Base-by-base conservation (phyloP, 2,888 invertebrate genomes). In the Drosophila cognata region DNA sequence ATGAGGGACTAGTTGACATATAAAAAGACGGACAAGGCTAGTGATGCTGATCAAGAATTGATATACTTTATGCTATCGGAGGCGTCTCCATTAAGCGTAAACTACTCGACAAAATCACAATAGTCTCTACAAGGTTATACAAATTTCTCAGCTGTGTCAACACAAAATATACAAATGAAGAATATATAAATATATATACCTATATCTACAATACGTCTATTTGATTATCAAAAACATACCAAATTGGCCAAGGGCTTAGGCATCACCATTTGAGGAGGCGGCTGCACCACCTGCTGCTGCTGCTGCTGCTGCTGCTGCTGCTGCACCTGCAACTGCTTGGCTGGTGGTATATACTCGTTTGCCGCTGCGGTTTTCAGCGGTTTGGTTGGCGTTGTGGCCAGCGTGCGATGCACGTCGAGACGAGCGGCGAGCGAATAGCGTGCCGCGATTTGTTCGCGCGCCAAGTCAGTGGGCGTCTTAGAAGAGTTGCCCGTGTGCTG, bases 341-440 rank as follows among this genome's bases (percentile, higher is more conserved):
- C 25, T 4, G 46, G 38, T 48, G 84, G 77, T 29, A 60, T 16
- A 52, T 69, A 89, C n/a, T 84, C 89, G 16, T 48, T 29, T 29
- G 59, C 38, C 25, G 64, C 55, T 13, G 31, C 21, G 21, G 77
- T 7, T 46, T 71, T 82, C 1, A 82, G 58, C 29, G 80, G 70
- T 28, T 77, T 53, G 0, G 73, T 48, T 21, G 82, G 35, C 18
- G 66, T 56, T 38, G 69, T 31, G 56, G 68, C 43, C 0, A 82
- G 28, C 33, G 79, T 50, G 28, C 92, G 92, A 65, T 84, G 79
- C 63, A 90, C 87, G 55, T 92, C 87, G 13, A 91, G 68, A 33
- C 91, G 85, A 31, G 90, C 85, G 4, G 92, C 64, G 6, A 91
- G 65, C 10, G 91, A 91, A 21, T 82, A 80, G 5, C 86, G 82